Evolutionary conservation across 2,113 vertebrate genomes (phyloP), one percentile per base, ranked within the genome.

Genomic region (Miniopterus natalensis): DNA sequence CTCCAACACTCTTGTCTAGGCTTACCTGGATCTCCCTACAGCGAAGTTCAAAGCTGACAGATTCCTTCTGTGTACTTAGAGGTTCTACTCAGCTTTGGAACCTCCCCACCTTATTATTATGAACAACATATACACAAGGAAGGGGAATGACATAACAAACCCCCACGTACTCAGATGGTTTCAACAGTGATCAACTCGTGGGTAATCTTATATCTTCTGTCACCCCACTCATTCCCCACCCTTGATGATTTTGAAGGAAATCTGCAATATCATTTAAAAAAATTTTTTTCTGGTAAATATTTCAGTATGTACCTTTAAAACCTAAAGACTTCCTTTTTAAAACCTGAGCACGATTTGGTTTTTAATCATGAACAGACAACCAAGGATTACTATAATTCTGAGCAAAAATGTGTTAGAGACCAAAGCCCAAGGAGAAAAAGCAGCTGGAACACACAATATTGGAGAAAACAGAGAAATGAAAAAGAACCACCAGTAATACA

Each of bases 221-320:
- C 74, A 53, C 47, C 11, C 23, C 0, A 5, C 8, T 90, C 6
- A 47, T 80, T 73, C 9, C 53, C 45, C 42, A 65, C 23, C 84
- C 71, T 90, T 78, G 63, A 87, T 86, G 68, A 55, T 87, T 87
- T 68, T 47, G 63, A 94, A 84, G 59, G 63, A 65, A 77, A 29
- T 51, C 13, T 47, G 27, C 45, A 29, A n/a, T 70, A 70, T 71
- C 17, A 40, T 66, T 17, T n/a, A 71, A 25, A 42, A 23, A 71
- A 13, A 7, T 49, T 21, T 29, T 36, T 36, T 36, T 36, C 36
- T 18, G 45, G 21, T 93, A 71, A 88, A 11, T 91, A 65, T 93
- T 93, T 91, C 2, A 53, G 21, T 84, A 31, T 59, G 8, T 80
- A 21, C 51, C 36, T 94, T 70, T 84, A 87, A 73, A 89, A 25